These are phyloP conservation scores for Pterophyllum scalare DNA, from an alignment of 2,113 vertebrate species.

Conservation along the genomic window DNA sequence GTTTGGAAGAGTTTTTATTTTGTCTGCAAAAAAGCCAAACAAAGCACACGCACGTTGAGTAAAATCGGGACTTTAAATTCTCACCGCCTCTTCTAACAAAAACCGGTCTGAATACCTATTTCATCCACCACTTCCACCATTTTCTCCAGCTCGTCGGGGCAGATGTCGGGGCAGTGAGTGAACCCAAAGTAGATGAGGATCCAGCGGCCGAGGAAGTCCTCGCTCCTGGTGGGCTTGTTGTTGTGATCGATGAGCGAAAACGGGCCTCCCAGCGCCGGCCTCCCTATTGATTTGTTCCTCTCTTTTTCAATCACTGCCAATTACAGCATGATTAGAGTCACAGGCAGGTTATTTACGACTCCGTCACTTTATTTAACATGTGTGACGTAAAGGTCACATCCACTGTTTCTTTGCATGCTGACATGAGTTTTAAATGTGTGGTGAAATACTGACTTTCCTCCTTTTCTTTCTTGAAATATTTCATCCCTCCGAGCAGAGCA, in stretches of 20 bases:
- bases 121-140: constrained; percentile 94
- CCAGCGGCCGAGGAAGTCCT: constrained; percentile 93
- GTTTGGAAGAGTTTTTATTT: constrained; percentile 86
- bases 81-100: accelerated
- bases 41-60: accelerated
- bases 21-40: constrained; percentile 76
- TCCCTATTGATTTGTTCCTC: constrained; percentile 86
- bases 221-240: constrained; percentile 83
- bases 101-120: constrained; percentile 82
- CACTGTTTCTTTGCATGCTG: no score
- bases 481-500: constrained; percentile 88
- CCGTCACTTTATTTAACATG: background rate
- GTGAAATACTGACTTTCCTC: constrained; percentile 83
- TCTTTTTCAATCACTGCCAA: constrained; percentile 87
- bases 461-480: constrained; percentile 88
- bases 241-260: constrained; percentile 90
- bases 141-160: constrained; percentile 96
- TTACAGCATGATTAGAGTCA: background rate
- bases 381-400: no score
- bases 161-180: constrained; percentile 97
- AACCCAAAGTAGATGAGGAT: constrained; percentile 97
- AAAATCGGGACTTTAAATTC: background rate
- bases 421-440: background rate
- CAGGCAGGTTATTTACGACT: background rate
- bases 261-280: constrained; percentile 90